Evolutionary conservation across 2,797 vertebrate genomes (phyloP), one percentile per base, ranked within the genome.

Genomic region (Microcaecilia unicolor): DNA sequence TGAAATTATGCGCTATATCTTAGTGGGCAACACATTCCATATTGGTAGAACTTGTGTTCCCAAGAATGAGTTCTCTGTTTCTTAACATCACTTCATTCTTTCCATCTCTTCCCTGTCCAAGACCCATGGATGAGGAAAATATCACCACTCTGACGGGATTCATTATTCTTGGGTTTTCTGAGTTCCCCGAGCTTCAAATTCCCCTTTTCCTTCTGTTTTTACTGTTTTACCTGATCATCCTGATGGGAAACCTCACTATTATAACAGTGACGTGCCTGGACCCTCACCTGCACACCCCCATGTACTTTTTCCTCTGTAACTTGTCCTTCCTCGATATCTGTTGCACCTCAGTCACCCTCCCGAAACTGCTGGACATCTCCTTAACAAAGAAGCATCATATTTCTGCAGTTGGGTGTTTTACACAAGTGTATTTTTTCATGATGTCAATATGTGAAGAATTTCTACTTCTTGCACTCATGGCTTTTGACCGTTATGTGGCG

Each of bases 401-500:
- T 8, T 16, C 31, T 15, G 42, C 16, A 19, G 10, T 12, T 7
- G 24, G 29, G 8, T 42, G 40, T 16, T 12, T 28, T n/a, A 20
- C 30, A 13, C 40, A 42, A 13, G 32, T 28, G n/a, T 42, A 10
- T 10, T 23, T 42, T 7, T 42, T 42, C 24, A 23, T 32, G 15
- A 29, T 26, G 16, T 55, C 34, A 42, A 41, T 18, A 8, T 12
- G 40, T 3, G 15, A 42, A 6, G 40, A 57, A 7, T 44, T 42
- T 18, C 22, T 40, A 17, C 41, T 41, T 10, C 12, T 56, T 7
- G 43, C 38, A 6, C 38, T 17, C 6, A 56, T 51, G 47, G 43
- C 53, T 2, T 56, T 41, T 16, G 46, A 55, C 10, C 33, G 37
- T 8, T 50, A 41, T 20, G 34, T 33, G 8, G 45, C 51, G 20